Percentiles rank a stretch among this genome's conserved stretches.
These are phyloP conservation scores for Rhombomys opimus DNA, from an alignment of 2,113 vertebrate genomes.

Conservation along the genomic window DNA sequence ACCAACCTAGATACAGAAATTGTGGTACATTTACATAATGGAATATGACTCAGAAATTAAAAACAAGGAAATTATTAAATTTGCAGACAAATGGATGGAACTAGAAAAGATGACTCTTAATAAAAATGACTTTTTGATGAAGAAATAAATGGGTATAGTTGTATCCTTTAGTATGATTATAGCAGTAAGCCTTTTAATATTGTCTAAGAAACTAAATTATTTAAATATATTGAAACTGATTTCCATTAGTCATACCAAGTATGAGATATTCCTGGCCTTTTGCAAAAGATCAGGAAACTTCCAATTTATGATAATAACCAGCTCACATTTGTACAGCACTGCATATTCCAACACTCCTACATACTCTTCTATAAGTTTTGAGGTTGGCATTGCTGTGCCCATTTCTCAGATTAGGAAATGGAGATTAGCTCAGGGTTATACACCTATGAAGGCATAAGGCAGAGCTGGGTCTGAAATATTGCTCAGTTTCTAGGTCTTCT, in stretches of 20 bases:
- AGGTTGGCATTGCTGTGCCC: neutral
- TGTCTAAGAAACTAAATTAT: slow-evolving; percentile 43
- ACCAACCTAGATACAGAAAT: too few relatives aligned
- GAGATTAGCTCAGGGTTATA: neutral
- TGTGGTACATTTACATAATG: too few relatives aligned
- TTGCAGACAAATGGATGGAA: too few relatives aligned
- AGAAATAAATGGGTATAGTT: neutral
- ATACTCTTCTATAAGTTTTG: neutral
- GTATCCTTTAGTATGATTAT: neutral
- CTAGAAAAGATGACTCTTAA: neutral
- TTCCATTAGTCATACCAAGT: slow-evolving; percentile 25
- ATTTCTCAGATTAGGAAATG: slow-evolving; percentile 53
- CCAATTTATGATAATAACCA: slow-evolving; percentile 16
- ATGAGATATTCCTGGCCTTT: neutral
- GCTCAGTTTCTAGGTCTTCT: neutral
- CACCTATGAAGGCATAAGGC: neutral
- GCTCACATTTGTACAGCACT: neutral
- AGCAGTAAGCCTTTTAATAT: slow-evolving; percentile 43
- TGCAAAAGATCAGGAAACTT: neutral
- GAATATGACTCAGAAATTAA: too few relatives aligned
- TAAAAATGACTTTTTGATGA: neutral
- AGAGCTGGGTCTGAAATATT: slow-evolving; percentile 6
- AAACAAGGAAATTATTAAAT: too few relatives aligned
- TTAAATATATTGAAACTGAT: slow-evolving; percentile 46
- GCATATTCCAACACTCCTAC: neutral